Conservation (phyloP, 2,113 vertebrate genomes). For the Ptilonorhynchus violaceus region DNA sequence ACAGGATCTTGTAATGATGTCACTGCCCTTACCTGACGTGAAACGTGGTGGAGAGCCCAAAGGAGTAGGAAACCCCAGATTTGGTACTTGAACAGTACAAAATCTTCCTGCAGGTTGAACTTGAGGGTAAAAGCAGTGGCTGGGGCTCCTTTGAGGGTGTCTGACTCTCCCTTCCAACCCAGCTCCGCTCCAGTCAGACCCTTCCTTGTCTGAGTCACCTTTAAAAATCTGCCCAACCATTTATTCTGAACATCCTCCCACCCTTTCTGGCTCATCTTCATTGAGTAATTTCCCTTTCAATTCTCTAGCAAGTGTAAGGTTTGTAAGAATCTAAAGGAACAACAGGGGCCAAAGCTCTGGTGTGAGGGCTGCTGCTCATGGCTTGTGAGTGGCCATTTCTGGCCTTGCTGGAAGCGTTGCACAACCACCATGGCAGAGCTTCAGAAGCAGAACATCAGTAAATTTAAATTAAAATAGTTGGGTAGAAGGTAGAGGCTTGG, state of each 20-base stretch:
- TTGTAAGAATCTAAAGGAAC: neutral
- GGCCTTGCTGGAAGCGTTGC: neutral
- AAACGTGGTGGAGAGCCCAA: neutral
- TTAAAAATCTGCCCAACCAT: neutral
- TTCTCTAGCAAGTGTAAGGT: neutral
- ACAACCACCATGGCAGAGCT: accelerated
- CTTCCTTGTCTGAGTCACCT: neutral
- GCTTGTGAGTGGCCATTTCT: neutral
- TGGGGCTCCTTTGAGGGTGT: neutral
- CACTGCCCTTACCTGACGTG: neutral
- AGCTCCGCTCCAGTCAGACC: too few species aligned
- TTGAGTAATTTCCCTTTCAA: neutral
- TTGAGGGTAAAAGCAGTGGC: neutral
- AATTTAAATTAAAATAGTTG: accelerated
- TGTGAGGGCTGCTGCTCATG: neutral
- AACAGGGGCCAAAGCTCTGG: neutral
- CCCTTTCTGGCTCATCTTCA: neutral
- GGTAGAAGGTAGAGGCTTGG: neutral
- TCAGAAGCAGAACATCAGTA: neutral
- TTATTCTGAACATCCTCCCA: neutral
- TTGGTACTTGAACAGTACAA: neutral
- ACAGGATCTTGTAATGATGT: accelerated
- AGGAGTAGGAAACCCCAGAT: neutral
- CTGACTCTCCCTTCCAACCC: neutral
- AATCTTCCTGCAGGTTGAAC: neutral